A percentile compares a stretch with the other conserved stretches of the same genome.
Conservation (phyloP, 2,888 invertebrate genomes). For the Platycheirus albimanus region DNA sequence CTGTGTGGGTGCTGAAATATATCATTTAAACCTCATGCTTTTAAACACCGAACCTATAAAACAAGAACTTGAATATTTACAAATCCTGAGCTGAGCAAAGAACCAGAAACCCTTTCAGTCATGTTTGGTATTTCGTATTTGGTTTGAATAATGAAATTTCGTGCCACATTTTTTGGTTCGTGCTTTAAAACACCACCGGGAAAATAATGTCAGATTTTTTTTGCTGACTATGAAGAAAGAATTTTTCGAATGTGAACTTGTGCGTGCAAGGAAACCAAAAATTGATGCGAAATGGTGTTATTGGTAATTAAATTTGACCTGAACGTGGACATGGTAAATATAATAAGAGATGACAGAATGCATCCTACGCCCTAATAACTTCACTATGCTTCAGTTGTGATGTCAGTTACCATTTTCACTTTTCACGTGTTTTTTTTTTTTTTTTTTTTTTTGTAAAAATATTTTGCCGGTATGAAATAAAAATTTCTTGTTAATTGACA, state of each 20-base stretch:
- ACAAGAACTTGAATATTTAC: no score
- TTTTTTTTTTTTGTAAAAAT: no score
- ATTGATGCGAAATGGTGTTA: constrained; percentile 3
- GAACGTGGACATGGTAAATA: constrained; percentile 5
- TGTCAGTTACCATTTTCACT: background rate
- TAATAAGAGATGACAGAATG: background rate
- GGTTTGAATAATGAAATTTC: background rate
- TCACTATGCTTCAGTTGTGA: background rate
- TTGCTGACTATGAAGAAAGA: background rate
- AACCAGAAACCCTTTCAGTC: background rate
- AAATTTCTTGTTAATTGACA: no score
- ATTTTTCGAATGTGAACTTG: background rate
- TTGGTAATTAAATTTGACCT: constrained; percentile 24
- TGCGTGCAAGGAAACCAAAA: constrained; percentile 9
- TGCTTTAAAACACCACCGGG: background rate
- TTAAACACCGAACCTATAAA: no score
- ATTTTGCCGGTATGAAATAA: background rate
- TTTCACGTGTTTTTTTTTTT: no score
- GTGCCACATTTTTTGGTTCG: background rate
- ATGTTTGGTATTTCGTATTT: no score
- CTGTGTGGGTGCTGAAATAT: no score
- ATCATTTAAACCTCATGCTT: no score
- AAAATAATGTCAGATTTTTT: background rate
- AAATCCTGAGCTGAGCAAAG: background rate
- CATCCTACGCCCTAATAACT: background rate